A percentile compares a stretch with the other conserved stretches of the same genome.
These are phyloP conservation scores for Limnodromus scolopaceus DNA, from an alignment of 2,797 vertebrate genomes.

Conservation along the genomic window DNA sequence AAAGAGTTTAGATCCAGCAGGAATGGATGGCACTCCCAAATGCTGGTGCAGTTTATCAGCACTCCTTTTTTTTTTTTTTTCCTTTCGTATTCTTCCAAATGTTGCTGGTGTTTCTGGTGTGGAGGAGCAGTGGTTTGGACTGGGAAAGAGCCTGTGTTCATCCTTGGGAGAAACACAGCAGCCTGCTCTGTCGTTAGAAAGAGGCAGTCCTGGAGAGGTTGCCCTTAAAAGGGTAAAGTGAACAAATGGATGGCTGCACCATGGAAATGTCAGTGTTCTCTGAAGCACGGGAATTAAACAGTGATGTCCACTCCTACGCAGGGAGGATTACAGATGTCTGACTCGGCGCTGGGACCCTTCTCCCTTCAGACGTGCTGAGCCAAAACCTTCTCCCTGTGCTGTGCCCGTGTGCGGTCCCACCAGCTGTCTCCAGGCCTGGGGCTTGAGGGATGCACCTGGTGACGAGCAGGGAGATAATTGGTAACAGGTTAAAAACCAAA, in stretches of 20 bases:
- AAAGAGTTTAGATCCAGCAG: not conserved
- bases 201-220: not conserved
- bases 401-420: rapidly evolving
- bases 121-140: not conserved
- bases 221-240: slow-evolving; percentile 38
- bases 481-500: not conserved
- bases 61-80: not conserved
- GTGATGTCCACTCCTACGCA: not conserved
- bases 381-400: not conserved
- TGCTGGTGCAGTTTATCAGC: not conserved
- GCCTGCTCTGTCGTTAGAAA: not conserved
- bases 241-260: not conserved
- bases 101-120: not conserved
- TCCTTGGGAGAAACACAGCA: not conserved
- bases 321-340: not conserved
- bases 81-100: not conserved
- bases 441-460: not conserved
- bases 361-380: not conserved
- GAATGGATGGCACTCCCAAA: not conserved
- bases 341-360: not conserved
- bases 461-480: not conserved
- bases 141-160: not conserved
- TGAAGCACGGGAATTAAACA: not conserved
- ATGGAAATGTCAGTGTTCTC: slow-evolving; percentile 6
- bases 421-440: not conserved